These are phyloP conservation scores for Ceramica pisi DNA, from an alignment of 2,888 invertebrate genomes.

Conservation along the genomic window DNA sequence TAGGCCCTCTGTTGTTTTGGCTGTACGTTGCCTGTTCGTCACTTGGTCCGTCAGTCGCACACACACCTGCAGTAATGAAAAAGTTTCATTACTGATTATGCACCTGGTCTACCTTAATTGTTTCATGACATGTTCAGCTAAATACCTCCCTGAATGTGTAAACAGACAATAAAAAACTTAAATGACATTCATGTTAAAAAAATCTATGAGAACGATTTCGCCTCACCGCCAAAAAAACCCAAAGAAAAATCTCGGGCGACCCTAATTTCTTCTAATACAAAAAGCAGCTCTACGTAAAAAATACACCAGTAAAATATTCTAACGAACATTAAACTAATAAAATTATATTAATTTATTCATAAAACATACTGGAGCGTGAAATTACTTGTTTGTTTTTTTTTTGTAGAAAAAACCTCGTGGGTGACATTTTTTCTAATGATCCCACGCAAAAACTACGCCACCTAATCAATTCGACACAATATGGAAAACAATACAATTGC, in stretches of 20 bases:
- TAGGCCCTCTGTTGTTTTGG: too few relatives aligned
- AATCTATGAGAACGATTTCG: conserved; percentile 7
- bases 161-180: too few relatives aligned
- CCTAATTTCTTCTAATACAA: conserved; percentile 33
- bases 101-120: too few relatives aligned
- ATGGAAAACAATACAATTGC: conserved; percentile 62
- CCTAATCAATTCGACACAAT: conserved; percentile 68
- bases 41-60: too few relatives aligned
- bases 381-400: conserved; percentile 80
- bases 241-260: conserved; percentile 16
- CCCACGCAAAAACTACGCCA: conserved; percentile 77
- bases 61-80: too few relatives aligned
- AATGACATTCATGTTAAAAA: neutral
- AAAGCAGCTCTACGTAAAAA: conserved; percentile 40
- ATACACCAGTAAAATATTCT: conserved; percentile 22
- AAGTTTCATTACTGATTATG: too few relatives aligned
- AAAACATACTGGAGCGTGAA: conserved; percentile 77
- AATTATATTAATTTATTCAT: conserved; percentile 76
- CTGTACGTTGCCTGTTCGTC: too few relatives aligned
- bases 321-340: conserved; percentile 59
- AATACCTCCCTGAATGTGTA: too few relatives aligned
- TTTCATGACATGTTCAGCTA: too few relatives aligned
- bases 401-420: conserved; percentile 75
- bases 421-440: conserved; percentile 83
- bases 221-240: neutral